A percentile compares a stretch with the other conserved stretches of the same genome.
phyloP scores from a whole-genome alignment of 2,888 invertebrate genomes.

The Alloplasta piceator region DNA sequence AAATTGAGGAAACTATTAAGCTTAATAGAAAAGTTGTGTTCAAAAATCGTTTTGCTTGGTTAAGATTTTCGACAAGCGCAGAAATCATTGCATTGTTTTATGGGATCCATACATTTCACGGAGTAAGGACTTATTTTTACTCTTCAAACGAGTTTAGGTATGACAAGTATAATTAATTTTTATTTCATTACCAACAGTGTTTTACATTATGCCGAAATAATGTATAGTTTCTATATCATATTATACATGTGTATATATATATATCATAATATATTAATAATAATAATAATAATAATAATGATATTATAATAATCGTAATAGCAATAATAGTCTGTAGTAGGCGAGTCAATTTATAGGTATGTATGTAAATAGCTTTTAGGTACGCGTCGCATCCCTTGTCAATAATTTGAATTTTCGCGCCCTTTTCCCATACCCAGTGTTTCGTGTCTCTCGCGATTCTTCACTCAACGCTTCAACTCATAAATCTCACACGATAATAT shows the following conservation, averaged over 20 bases:
- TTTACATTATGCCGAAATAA: slow-evolving; percentile 79
- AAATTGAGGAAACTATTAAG: too few relatives aligned
- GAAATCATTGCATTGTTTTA: too few relatives aligned
- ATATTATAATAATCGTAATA: slow-evolving; percentile 75
- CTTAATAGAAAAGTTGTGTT: too few relatives aligned
- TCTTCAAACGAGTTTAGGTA: slow-evolving; percentile 30
- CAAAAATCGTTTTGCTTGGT: too few relatives aligned
- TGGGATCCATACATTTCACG: not conserved
- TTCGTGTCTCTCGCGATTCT: slow-evolving; percentile 11
- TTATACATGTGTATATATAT: slow-evolving; percentile 50
- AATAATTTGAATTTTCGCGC: slow-evolving; percentile 71
- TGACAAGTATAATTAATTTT: slow-evolving; percentile 79
- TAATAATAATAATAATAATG: slow-evolving; percentile 48
- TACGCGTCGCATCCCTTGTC: slow-evolving; percentile 72
- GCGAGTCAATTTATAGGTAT: slow-evolving; percentile 75
- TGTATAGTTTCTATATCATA: slow-evolving; percentile 77
- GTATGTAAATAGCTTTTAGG: slow-evolving; percentile 74
- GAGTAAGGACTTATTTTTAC: not conserved
- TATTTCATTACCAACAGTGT: slow-evolving; percentile 80
- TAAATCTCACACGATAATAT: slow-evolving; percentile 22
- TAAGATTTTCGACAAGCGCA: too few relatives aligned
- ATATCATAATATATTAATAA: slow-evolving; percentile 65
- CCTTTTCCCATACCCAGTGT: slow-evolving; percentile 4
- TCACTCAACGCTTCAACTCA: slow-evolving; percentile 52
- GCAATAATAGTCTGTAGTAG: slow-evolving; percentile 78